These are phyloP conservation scores for Zaprionus vittiger DNA, from an alignment of 1,140 invertebrate genomes.

Conservation along the genomic window DNA sequence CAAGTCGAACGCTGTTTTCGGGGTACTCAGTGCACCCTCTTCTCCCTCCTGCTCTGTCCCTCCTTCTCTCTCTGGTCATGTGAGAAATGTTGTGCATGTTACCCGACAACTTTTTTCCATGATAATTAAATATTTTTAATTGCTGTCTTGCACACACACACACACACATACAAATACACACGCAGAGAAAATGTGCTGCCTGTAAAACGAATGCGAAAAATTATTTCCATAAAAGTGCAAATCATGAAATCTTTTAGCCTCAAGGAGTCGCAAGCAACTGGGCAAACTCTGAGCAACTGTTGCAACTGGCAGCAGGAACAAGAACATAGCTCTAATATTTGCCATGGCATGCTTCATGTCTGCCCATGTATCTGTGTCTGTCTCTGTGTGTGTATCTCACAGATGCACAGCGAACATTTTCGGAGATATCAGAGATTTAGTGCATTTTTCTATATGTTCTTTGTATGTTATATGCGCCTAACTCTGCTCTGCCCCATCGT, in stretches of 20 bases:
- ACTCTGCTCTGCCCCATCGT: conserved; percentile 3
- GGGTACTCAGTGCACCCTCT: background rate
- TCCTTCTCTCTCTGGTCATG: conserved; percentile 39
- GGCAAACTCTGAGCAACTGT: conserved; percentile 35
- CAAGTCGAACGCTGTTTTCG: conserved; percentile 27
- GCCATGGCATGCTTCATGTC: conserved; percentile 57
- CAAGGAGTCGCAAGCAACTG: conserved; percentile 35
- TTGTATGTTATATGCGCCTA: conserved; percentile 32
- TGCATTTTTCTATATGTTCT: conserved; percentile 58
- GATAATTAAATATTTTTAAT: conserved; percentile 83
- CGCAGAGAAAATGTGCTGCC: conserved; percentile 51
- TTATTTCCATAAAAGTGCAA: conserved; percentile 83
- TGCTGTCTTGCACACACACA: conserved; percentile 71
- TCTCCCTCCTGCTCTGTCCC: background rate
- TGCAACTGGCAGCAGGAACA: conserved; percentile 51
- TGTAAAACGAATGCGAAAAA: conserved; percentile 57
- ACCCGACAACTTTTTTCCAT: conserved; percentile 76
- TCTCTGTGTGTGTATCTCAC: conserved; percentile 63
- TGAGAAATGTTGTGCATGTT: conserved; percentile 81
- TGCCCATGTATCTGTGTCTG: background rate
- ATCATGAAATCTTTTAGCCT: conserved; percentile 77
- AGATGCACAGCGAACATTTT: conserved; percentile 74
- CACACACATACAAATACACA: background rate
- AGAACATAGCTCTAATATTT: conserved; percentile 79
- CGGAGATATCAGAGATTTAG: conserved; percentile 78